phyloP scores from a whole-genome alignment of 2,888 invertebrate genomes.

The Eupithecia subfuscata region DNA sequence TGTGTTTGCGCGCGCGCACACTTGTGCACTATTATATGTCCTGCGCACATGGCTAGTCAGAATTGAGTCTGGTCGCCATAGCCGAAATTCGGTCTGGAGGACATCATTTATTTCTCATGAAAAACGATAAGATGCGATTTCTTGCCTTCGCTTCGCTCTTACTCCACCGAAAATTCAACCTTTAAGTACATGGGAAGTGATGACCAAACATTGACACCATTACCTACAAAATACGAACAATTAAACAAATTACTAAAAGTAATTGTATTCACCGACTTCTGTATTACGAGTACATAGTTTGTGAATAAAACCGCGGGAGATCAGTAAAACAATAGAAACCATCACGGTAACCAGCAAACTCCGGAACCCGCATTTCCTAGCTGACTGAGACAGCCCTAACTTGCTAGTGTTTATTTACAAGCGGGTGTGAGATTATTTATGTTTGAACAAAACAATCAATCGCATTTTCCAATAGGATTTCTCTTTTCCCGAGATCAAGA shows the following conservation, averaged over 20 bases:
- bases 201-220: slow-evolving; percentile 8
- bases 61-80: no score
- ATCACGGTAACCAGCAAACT: slow-evolving; percentile 17
- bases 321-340: slow-evolving; percentile 30
- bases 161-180: no score
- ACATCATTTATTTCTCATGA: no score
- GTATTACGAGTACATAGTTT: neutral
- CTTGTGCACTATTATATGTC: no score
- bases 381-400: neutral
- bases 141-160: no score
- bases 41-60: no score
- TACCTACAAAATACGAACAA: slow-evolving; percentile 2
- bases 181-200: neutral
- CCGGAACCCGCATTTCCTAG: slow-evolving; percentile 35
- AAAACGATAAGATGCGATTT: no score
- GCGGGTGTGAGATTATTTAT: neutral
- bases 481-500: neutral
- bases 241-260: neutral
- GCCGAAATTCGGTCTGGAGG: no score
- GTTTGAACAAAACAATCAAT: neutral
- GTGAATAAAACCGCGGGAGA: slow-evolving; percentile 41
- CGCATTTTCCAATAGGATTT: neutral
- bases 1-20: no score
- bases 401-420: neutral
- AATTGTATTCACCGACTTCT: slow-evolving; percentile 15